Percentiles rank a stretch among this genome's conserved stretches.
Conservation (phyloP, 2,888 invertebrate genomes). For the Alsophila aescularia region DNA sequence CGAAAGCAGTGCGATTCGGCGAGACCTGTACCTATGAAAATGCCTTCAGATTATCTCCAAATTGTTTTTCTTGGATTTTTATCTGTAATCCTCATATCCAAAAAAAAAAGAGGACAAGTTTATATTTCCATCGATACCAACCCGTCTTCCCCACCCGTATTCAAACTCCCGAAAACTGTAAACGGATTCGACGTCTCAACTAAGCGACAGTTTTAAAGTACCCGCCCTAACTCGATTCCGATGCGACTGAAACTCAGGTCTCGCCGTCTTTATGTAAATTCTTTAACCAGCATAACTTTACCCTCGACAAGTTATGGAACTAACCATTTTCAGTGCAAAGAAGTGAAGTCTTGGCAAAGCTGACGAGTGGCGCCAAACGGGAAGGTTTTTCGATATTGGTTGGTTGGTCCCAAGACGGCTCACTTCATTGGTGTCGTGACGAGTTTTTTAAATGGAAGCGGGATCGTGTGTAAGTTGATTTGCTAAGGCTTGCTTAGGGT, state of each 20-base stretch:
- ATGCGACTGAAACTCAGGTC: conserved; percentile 70
- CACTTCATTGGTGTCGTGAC: conserved; percentile 68
- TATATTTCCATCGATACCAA: background rate
- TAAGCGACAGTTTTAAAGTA: conserved; percentile 83
- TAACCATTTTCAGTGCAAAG: conserved; percentile 30
- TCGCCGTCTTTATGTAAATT: conserved; percentile 81
- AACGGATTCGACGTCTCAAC: conserved; percentile 81
- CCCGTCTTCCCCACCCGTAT: conserved; percentile 43
- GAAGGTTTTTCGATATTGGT: conserved; percentile 45
- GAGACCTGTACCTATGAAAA: too few species aligned
- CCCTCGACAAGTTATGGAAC: conserved; percentile 45
- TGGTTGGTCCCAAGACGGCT: conserved; percentile 58
- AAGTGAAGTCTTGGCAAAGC: conserved; percentile 15
- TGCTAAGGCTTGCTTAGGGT: conserved; percentile 42
- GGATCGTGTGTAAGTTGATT: conserved; percentile 64
- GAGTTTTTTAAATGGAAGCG: conserved; percentile 64
- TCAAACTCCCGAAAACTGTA: conserved; percentile 72
- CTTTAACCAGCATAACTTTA: conserved; percentile 57
- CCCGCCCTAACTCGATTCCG: conserved; percentile 78
- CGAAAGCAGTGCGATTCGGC: too few species aligned
- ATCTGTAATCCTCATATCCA: too few species aligned
- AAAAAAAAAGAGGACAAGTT: too few species aligned
- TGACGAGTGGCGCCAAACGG: conserved; percentile 33
- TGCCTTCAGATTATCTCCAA: too few species aligned
- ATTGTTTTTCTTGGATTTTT: too few species aligned